Conservation (phyloP, 2,113 vertebrate species). For the Glaucomys volans region DNA sequence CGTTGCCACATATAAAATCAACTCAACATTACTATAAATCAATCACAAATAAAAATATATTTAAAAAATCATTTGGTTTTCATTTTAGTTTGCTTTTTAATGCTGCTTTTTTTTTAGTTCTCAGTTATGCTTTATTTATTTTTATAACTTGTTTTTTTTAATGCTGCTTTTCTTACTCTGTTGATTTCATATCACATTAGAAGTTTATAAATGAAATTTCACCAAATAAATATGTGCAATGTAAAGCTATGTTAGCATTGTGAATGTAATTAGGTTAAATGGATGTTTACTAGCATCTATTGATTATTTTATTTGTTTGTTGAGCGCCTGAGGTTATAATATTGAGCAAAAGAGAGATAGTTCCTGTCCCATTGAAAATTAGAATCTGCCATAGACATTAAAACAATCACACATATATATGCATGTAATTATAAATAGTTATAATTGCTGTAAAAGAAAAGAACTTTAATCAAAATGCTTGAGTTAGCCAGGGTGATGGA, state of each 20-base stretch:
- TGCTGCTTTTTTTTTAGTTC: no score
- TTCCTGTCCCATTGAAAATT: neutral
- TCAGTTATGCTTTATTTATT: no score
- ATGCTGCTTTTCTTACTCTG: neutral
- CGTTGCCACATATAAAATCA: no score
- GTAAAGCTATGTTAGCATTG: neutral
- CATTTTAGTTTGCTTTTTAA: neutral
- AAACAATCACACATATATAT: neutral
- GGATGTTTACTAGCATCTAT: neutral
- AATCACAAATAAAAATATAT: no score
- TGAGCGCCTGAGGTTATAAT: neutral
- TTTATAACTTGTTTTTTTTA: no score
- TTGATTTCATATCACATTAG: neutral
- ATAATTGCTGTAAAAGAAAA: neutral
- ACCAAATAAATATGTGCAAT: neutral
- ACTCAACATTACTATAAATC: no score
- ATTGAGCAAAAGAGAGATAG: neutral
- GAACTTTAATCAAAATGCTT: neutral
- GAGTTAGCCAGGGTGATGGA: neutral
- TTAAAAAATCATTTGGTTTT: neutral
- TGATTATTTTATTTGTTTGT: neutral
- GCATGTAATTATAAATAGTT: neutral
- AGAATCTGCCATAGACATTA: neutral
- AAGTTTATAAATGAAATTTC: neutral
- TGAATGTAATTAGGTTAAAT: constrained; percentile 2